phyloP scores from a whole-genome alignment of 2,113 vertebrate species.

The Nanorana parkeri region DNA sequence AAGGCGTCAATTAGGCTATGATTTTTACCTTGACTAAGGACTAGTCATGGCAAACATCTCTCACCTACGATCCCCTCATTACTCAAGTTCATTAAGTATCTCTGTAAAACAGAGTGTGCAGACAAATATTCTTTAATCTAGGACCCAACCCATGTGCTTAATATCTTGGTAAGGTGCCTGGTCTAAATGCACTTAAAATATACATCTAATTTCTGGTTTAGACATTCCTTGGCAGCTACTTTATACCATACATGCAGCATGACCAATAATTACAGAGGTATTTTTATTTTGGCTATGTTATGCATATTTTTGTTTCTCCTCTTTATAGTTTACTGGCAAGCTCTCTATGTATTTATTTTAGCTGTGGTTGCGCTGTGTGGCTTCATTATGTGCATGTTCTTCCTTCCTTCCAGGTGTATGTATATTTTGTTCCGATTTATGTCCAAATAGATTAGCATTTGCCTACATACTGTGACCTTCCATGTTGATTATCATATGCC shows the following conservation, averaged over 20 bases:
- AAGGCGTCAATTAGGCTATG: no score
- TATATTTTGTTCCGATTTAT: not conserved
- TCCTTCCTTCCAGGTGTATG: slow-evolving; percentile 28
- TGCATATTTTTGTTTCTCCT: slow-evolving; percentile 4
- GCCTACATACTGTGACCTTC: not conserved
- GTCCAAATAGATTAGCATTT: not conserved
- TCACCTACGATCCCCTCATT: no score
- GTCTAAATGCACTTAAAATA: slow-evolving; percentile 6
- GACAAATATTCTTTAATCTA: not conserved
- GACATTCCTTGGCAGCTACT: slow-evolving; percentile 25
- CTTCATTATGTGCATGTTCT: slow-evolving; percentile 2
- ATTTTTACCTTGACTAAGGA: no score
- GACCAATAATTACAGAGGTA: slow-evolving; percentile 26
- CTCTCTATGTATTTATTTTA: slow-evolving; percentile 6
- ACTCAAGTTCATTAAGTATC: not conserved
- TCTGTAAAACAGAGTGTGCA: not conserved
- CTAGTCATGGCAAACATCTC: no score
- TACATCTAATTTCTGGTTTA: slow-evolving; percentile 5
- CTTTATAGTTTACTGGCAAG: slow-evolving; percentile 21
- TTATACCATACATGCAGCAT: slow-evolving; percentile 21
- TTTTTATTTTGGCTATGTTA: slow-evolving; percentile 34
- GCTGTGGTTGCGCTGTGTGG: not conserved
- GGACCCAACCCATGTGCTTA: not conserved
- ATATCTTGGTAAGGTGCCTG: slow-evolving; percentile 10
- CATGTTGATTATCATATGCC: not conserved